Conservation (phyloP, 2,797 vertebrate species). For the Cetoscarus ocellatus region DNA sequence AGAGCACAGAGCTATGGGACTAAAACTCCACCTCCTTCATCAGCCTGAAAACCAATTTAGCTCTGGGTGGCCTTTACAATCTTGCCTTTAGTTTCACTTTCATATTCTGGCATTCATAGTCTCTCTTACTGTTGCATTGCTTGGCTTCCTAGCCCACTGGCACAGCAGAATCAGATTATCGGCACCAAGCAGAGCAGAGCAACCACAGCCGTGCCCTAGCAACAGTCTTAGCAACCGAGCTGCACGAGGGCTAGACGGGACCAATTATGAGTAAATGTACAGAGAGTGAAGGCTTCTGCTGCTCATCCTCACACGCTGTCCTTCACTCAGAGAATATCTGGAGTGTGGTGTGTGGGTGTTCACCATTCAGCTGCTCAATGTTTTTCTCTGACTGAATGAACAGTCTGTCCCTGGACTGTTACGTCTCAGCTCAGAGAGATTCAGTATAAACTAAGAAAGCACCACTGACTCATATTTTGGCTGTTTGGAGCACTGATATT, state of each 20-base stretch:
- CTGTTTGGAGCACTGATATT: background rate
- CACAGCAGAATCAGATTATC: slow-evolving; percentile 45
- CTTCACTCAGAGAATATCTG: slow-evolving; percentile 18
- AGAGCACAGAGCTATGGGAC: slow-evolving; percentile 55
- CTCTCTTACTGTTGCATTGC: background rate
- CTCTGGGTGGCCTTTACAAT: slow-evolving; percentile 29
- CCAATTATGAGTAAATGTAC: slow-evolving; percentile 51
- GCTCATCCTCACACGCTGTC: slow-evolving; percentile 37
- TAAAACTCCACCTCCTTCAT: slow-evolving; percentile 49
- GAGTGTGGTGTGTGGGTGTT: slow-evolving; percentile 36
- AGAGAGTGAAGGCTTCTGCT: slow-evolving; percentile 30
- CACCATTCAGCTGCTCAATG: slow-evolving; percentile 25
- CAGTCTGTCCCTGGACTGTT: slow-evolving; percentile 36
- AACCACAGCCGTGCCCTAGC: slow-evolving; percentile 69
- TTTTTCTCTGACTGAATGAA: slow-evolving; percentile 46
- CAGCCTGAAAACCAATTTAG: slow-evolving; percentile 49
- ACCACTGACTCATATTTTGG: slow-evolving; percentile 4
- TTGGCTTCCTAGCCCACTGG: slow-evolving; percentile 33
- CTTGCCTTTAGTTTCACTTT: slow-evolving; percentile 35
- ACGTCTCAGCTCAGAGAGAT: background rate
- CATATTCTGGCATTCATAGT: slow-evolving; percentile 20
- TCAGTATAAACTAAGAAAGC: background rate
- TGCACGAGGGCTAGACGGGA: slow-evolving; percentile 45
- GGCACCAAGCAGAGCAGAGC: slow-evolving; percentile 41
- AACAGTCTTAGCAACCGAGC: slow-evolving; percentile 76